Percentiles rank a stretch among this genome's conserved stretches.
These are phyloP conservation scores for Haliclona indistincta DNA, from an alignment of 37 sponge, comb jelly and placozoan species.

Conservation along the genomic window DNA sequence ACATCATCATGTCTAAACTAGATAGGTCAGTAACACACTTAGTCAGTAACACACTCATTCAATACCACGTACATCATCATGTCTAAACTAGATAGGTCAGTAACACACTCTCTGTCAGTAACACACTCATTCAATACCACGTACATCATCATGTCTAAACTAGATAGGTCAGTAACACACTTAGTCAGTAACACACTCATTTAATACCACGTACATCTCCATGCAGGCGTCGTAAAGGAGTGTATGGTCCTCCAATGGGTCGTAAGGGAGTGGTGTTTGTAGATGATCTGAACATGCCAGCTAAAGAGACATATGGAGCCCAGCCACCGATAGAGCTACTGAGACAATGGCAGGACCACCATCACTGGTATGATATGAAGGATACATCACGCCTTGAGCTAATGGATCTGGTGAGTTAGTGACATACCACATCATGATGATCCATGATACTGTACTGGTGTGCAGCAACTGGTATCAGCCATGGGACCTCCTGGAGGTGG, in stretches of 20 bases:
- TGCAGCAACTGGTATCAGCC: conserved; percentile 79
- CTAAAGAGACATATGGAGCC: conserved; percentile 98
- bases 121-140: neutral
- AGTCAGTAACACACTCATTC: neutral
- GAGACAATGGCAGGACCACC: conserved; percentile 93
- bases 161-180: conserved; percentile 57
- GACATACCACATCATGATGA: neutral
- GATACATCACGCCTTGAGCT: conserved; percentile 90
- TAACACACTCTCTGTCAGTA: too few species aligned
- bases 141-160: conserved; percentile 87
- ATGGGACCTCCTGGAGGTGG: conserved; percentile 99
- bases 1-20: conserved; percentile 91
- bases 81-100: conserved; percentile 89
- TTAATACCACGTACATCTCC: neutral
- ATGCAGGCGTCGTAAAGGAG: conserved; percentile 82
- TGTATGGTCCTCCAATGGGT: conserved; percentile 95
- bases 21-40: conserved; percentile 49
- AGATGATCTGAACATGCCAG: conserved; percentile 99
- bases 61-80: conserved; percentile 57
- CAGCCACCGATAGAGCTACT: conserved; percentile 98
- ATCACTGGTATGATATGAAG: conserved; percentile 96
- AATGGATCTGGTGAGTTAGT: conserved; percentile 79
- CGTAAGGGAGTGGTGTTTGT: conserved; percentile 93
- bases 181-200: neutral
- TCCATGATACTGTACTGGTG: neutral